Conservation (phyloP, 2,113 vertebrate species). For the Upupa epops region DNA sequence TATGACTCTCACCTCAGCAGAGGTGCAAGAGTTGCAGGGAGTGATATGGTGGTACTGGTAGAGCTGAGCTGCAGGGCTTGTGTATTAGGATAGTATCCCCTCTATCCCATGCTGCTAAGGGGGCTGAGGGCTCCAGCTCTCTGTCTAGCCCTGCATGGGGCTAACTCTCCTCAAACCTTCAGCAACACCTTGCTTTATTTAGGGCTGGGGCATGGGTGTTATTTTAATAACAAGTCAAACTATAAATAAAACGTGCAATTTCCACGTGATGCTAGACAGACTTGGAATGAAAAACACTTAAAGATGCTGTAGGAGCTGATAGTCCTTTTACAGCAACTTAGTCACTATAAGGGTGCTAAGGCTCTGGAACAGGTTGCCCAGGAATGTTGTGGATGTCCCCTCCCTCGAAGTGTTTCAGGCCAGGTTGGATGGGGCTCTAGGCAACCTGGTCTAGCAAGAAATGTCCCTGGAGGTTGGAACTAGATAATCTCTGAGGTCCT, state of each 20-base stretch:
- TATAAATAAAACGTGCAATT: background rate
- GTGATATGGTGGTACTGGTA: background rate
- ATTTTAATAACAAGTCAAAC: background rate
- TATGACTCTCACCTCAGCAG: background rate
- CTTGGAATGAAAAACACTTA: background rate
- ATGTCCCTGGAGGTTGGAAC: too few relatives aligned
- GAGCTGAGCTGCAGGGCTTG: background rate
- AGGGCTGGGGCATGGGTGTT: background rate
- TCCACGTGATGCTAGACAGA: background rate
- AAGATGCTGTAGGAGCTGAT: background rate
- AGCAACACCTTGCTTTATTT: too few relatives aligned
- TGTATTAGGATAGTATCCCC: accelerated
- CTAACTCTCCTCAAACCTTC: too few relatives aligned
- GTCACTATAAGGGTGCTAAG: too few relatives aligned
- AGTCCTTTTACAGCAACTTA: background rate
- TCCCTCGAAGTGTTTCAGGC: too few relatives aligned
- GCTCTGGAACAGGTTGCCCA: too few relatives aligned
- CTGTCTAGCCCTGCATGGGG: background rate
- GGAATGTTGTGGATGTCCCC: too few relatives aligned
- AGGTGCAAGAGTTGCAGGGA: background rate
- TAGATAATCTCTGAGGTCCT: too few relatives aligned
- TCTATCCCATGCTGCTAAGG: background rate
- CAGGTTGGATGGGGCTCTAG: too few relatives aligned
- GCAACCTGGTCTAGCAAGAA: too few relatives aligned
- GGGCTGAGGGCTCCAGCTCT: background rate